These are phyloP conservation scores for Lasiurus cinereus DNA, from an alignment of 2,113 vertebrate genomes.

Conservation along the genomic window DNA sequence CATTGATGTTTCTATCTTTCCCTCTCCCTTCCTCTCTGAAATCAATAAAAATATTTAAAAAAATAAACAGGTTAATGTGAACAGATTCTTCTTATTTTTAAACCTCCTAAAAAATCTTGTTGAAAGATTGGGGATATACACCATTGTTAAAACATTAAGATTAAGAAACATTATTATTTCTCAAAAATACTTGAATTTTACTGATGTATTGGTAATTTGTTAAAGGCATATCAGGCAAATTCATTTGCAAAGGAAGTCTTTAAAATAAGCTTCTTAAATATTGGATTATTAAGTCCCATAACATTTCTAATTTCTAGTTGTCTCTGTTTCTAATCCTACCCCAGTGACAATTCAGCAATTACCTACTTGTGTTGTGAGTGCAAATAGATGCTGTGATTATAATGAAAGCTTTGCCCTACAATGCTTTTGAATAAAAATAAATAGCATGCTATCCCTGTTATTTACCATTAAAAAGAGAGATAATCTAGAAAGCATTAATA, in stretches of 20 bases:
- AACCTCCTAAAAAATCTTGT: conserved; percentile 4
- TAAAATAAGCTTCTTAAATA: conserved; percentile 53
- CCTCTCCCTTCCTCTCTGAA: no score
- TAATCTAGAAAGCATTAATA: conserved; percentile 25
- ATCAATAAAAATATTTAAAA: no score
- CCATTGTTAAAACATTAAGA: background rate
- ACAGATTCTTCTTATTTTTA: background rate
- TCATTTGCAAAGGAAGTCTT: conserved; percentile 41
- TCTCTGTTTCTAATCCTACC: conserved; percentile 43
- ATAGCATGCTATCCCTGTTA: background rate
- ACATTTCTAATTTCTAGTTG: conserved; percentile 47
- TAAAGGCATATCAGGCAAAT: conserved; percentile 17
- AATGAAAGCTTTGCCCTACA: conserved; percentile 72
- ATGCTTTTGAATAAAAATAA: conserved; percentile 67
- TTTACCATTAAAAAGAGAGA: conserved; percentile 61
- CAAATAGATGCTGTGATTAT: conserved; percentile 44
- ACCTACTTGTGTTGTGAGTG: conserved; percentile 58
- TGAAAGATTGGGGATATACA: background rate
- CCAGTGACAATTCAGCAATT: conserved; percentile 46
- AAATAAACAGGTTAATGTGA: background rate
- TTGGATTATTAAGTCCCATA: conserved; percentile 22
- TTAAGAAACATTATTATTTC: conserved; percentile 11
- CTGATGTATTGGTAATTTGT: background rate
- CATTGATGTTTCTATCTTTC: no score
- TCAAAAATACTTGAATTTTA: conserved; percentile 2